Evolutionary conservation across 2,113 vertebrate species (phyloP).

Genomic region (Gymnarchus niloticus): DNA sequence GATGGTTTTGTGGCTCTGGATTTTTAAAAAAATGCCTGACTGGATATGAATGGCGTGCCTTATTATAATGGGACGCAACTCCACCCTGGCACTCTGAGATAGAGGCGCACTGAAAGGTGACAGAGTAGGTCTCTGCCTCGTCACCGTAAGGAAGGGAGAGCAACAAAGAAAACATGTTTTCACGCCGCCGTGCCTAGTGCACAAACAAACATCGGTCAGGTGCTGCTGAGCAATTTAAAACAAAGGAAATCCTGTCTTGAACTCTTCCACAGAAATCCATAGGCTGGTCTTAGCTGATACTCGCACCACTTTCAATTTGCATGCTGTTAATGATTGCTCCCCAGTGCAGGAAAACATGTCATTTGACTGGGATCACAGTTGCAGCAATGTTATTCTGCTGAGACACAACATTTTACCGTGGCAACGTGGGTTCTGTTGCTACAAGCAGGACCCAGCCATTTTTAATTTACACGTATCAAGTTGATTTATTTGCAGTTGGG

Average conservation of each 20-base stretch:
- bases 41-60: background rate
- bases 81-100: background rate
- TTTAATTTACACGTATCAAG: background rate
- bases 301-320: background rate
- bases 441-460: background rate
- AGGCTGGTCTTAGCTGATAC: background rate
- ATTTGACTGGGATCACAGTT: background rate
- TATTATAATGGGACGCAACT: background rate
- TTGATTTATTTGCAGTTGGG: constrained; percentile 6
- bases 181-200: background rate
- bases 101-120: background rate
- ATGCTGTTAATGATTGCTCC: background rate
- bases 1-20: background rate
- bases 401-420: background rate
- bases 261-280: background rate
- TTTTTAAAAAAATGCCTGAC: background rate
- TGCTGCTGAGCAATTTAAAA: background rate
- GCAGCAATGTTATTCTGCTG: no score
- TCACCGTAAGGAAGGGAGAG: background rate
- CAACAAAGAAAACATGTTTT: background rate
- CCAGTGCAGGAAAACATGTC: background rate
- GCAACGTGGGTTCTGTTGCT: background rate
- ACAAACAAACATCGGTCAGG: background rate
- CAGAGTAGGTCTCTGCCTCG: background rate
- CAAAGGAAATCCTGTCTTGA: constrained; percentile 25